Conservation (phyloP, 2,888 invertebrate species). For the Ligdia adustata region DNA sequence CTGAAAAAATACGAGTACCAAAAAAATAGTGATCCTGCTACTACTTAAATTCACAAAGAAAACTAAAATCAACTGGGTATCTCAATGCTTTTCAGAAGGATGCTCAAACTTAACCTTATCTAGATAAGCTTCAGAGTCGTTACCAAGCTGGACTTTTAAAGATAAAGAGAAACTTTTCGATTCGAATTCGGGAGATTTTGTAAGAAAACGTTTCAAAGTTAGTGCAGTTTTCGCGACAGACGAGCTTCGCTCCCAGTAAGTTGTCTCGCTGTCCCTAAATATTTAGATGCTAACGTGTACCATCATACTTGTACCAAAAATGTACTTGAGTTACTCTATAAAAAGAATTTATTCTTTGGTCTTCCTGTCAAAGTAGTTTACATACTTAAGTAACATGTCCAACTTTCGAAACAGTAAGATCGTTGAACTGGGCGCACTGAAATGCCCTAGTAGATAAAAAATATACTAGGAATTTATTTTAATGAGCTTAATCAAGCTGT, state of each 20-base stretch:
- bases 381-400: no score
- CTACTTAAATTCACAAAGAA: neutral
- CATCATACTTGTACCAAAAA: no score
- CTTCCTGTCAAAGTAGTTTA: no score
- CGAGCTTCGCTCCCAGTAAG: constrained; percentile 39
- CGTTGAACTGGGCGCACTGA: no score
- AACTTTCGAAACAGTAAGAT: no score
- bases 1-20: no score
- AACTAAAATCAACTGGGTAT: constrained; percentile 7
- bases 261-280: constrained; percentile 45
- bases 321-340: no score
- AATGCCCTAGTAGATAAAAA: no score
- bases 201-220: constrained; percentile 59
- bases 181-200: constrained; percentile 68
- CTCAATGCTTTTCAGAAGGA: constrained; percentile 9
- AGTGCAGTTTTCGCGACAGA: constrained; percentile 50
- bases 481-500: no score
- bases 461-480: no score
- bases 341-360: no score
- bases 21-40: no score
- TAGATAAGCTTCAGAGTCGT: constrained; percentile 57
- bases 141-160: constrained; percentile 59
- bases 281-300: constrained; percentile 36
- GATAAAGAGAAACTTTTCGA: constrained; percentile 70
- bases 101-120: constrained; percentile 28